phyloP scores from a whole-genome alignment of 2,797 vertebrate genomes.

The Dromococcyx pavoninus region DNA sequence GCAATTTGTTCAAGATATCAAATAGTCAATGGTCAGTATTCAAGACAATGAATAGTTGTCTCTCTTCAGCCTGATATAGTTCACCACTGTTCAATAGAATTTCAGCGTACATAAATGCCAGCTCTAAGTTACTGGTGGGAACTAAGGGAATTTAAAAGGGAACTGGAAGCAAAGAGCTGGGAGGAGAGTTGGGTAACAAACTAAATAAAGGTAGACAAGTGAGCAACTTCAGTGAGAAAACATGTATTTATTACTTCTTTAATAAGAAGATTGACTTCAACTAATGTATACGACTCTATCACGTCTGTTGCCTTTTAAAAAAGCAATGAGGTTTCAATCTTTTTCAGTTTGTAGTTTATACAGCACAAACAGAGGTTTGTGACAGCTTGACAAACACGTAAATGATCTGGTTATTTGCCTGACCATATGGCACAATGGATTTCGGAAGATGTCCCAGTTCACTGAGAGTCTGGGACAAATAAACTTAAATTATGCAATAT shows the following conservation, averaged over 20 bases:
- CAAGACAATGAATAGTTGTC: neutral
- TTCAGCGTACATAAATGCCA: neutral
- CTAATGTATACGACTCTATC: neutral
- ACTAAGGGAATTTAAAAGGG: neutral
- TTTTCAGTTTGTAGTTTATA: neutral
- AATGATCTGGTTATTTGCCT: neutral
- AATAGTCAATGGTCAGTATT: neutral
- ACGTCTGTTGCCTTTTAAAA: neutral
- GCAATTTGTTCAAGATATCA: neutral
- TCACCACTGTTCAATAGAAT: neutral
- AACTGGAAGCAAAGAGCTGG: neutral
- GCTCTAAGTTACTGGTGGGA: neutral
- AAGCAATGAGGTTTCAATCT: neutral
- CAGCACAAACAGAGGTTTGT: neutral
- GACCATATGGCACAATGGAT: neutral
- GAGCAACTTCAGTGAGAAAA: neutral
- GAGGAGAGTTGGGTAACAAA: neutral
- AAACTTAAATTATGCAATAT: neutral
- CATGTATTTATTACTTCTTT: neutral
- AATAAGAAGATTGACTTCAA: neutral
- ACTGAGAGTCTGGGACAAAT: neutral
- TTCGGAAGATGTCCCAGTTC: neutral
- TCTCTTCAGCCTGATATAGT: neutral
- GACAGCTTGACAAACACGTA: neutral
- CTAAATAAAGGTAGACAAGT: neutral